Evolutionary conservation across 2,888 invertebrate species (phyloP).

Genomic region (Cyrtodaria siliqua): DNA sequence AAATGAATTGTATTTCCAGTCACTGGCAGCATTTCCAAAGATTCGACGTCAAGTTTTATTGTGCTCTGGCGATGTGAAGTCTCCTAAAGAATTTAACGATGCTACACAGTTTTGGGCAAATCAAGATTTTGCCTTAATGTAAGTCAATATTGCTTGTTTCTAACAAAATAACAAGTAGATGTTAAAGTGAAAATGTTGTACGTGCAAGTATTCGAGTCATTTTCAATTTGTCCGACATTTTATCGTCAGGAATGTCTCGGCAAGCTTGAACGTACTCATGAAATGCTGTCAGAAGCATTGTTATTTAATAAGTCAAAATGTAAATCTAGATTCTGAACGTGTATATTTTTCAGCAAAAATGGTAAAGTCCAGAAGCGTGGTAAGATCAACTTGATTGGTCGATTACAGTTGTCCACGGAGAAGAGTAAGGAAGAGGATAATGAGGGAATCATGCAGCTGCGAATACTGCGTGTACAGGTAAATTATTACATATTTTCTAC

Average conservation of each 20-base stretch:
- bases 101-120: constrained; percentile 98
- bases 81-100: constrained; percentile 97
- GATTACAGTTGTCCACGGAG: constrained; percentile 97
- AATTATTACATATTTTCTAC: too few species aligned
- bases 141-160: too few species aligned
- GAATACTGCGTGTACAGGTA: constrained; percentile 94
- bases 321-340: not conserved
- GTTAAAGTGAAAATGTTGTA: too few species aligned
- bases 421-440: constrained; percentile 98
- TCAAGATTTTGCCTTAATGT: constrained; percentile 96
- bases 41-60: constrained; percentile 96
- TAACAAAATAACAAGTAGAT: too few species aligned
- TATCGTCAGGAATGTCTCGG: too few species aligned
- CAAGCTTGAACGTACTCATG: too few species aligned
- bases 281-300: too few species aligned
- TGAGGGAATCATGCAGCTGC: constrained; percentile 98
- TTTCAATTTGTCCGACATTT: too few species aligned
- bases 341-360: constrained; percentile 91
- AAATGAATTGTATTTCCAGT: constrained; percentile 88
- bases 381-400: constrained; percentile 97
- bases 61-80: constrained; percentile 92
- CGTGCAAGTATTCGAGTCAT: too few species aligned
- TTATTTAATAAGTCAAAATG: too few species aligned
- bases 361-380: constrained; percentile 97
- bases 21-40: constrained; percentile 97